Evolutionary conservation across 2,888 invertebrate genomes (phyloP).

Genomic region (Opisthograptis luteolata): DNA sequence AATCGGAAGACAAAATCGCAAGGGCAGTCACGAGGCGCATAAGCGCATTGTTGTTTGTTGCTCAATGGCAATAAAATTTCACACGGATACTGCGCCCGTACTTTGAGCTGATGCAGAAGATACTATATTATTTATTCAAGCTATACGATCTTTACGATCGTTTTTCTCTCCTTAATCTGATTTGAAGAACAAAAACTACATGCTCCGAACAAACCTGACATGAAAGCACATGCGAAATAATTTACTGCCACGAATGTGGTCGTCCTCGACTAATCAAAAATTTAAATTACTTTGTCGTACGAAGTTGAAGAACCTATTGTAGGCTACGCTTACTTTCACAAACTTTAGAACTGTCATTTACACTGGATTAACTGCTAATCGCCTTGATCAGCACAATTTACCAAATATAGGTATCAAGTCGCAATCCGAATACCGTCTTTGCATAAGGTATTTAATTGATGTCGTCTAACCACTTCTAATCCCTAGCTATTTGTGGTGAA

Average conservation of each 20-base stretch:
- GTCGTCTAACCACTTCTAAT: neutral
- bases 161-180: neutral
- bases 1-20: slow-evolving; percentile 74
- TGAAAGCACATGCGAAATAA: slow-evolving; percentile 5
- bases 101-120: neutral
- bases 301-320: neutral
- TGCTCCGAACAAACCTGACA: neutral
- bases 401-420: too few species aligned
- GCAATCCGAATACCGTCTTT: too few species aligned
- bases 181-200: neutral
- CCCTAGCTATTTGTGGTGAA: neutral
- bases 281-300: neutral
- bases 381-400: too few species aligned
- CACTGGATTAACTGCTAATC: neutral
- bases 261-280: slow-evolving; percentile 12
- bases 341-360: neutral
- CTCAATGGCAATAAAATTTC: slow-evolving; percentile 64
- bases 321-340: neutral
- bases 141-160: neutral
- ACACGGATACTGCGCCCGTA: slow-evolving; percentile 52
- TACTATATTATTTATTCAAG: neutral
- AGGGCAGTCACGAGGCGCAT: slow-evolving; percentile 73
- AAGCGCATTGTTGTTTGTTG: slow-evolving; percentile 69
- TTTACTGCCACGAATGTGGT: slow-evolving; percentile 8
- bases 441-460: too few species aligned